These are phyloP conservation scores for Metopolophium dirhodum DNA, from an alignment of 1,140 invertebrate genomes.

Conservation along the genomic window DNA sequence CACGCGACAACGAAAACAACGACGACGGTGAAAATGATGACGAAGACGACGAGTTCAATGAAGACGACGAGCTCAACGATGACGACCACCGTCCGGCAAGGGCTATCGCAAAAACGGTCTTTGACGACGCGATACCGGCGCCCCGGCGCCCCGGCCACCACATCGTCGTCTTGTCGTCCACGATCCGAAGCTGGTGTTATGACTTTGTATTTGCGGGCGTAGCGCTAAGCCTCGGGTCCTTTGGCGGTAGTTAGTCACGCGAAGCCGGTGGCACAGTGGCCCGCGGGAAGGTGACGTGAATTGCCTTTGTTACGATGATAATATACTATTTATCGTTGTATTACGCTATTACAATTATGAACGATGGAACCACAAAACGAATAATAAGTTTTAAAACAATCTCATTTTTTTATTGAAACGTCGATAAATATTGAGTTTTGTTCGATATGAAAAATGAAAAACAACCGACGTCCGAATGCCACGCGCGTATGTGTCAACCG, in stretches of 20 bases:
- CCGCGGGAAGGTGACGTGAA: neutral
- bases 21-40: too few species aligned
- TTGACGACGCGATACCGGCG: neutral
- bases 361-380: neutral
- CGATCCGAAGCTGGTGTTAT: neutral
- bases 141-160: conserved; percentile 9
- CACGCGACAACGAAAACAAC: neutral
- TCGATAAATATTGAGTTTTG: too few species aligned
- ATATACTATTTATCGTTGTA: neutral
- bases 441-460: neutral
- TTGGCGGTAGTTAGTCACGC: neutral
- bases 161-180: neutral
- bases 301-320: neutral
- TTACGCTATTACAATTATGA: neutral
- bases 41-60: neutral
- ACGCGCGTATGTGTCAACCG: neutral
- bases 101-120: neutral
- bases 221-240: too few species aligned
- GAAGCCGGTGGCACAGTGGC: neutral
- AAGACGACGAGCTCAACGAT: neutral
- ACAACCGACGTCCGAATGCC: neutral
- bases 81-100: neutral
- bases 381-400: too few species aligned
- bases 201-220: neutral
- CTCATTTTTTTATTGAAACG: too few species aligned